phyloP scores from a whole-genome alignment of 2,797 vertebrate genomes.

The Tamandua tetradactyla region DNA sequence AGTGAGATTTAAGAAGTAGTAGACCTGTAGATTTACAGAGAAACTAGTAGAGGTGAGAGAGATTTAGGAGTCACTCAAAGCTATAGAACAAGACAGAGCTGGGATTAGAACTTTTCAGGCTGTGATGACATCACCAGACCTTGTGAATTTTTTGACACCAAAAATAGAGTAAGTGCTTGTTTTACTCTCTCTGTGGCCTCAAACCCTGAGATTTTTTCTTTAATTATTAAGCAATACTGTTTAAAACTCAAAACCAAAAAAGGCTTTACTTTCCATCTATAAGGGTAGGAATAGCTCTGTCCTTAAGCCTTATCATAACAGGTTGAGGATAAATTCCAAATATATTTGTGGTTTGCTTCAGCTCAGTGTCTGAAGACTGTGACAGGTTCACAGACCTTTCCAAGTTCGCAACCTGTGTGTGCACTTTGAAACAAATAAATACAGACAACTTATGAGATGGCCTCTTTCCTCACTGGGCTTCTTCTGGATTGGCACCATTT shows the following conservation, averaged over 20 bases:
- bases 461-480: constrained; percentile 61
- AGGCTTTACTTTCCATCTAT: not conserved
- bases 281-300: constrained; percentile 1
- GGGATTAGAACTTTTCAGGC: constrained; percentile 5
- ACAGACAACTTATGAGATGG: constrained; percentile 4
- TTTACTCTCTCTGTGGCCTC: constrained; percentile 15
- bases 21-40: not conserved
- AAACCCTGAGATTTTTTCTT: constrained; percentile 36
- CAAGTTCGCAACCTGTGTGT: constrained; percentile 24
- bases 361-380: constrained; percentile 53
- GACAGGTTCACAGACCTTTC: constrained; percentile 44
- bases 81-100: not conserved
- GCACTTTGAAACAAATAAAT: constrained; percentile 76
- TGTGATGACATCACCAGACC: not conserved
- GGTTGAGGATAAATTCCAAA: constrained; percentile 77
- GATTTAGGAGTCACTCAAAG: not conserved
- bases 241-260: constrained; percentile 51
- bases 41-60: not conserved
- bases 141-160: constrained; percentile 8
- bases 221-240: constrained; percentile 48
- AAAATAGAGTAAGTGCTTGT: constrained; percentile 14
- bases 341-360: constrained; percentile 76
- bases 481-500: constrained; percentile 57
- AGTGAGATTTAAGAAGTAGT: not conserved
- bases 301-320: constrained; percentile 63